Evolutionary conservation across 2,113 vertebrate genomes (phyloP), one percentile per base, ranked within the genome.

Genomic region (Mus pahari): DNA sequence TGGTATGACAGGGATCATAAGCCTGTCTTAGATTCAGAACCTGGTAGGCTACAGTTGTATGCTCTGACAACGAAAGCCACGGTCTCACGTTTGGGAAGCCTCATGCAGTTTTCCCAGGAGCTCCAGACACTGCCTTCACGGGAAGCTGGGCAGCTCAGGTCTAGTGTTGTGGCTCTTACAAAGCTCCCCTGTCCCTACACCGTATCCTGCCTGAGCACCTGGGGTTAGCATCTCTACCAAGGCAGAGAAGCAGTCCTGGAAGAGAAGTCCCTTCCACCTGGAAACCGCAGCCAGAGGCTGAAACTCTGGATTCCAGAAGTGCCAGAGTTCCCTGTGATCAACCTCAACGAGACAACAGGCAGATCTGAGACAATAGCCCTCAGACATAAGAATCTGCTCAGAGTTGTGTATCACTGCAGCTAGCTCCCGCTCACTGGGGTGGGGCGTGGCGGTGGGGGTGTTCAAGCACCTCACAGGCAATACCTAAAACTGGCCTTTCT

Each of bases 311-410:
- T 92, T 96, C 92, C 78, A 84, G 19, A 71, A 81, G 95, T 55
- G 95, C 60, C 75, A 39, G 48, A 64, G 89, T 70, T 88, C 20
- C 87, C 86, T 24, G 62, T 74, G 91, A 96, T 94, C 93, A 95
- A 86, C 92, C 93, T 86, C 84, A 36, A 88, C 0, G 64, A 95
- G 94, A 79, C 87, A 94, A 90, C 45, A 90, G 36, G 75, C 71
- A 66, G 96, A 75, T 88, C 36, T 33, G n/a, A 87, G 91, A 97
- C 95, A 96, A 95, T 78, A 90, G 68, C 75, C 83, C 42, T 60
- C 22, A 2, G 55, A 94, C 94, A 97, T 48, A 93, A 91, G 94
- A 66, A 94, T 94, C 86, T 81, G 93, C 89, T 97, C 92, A 92
- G 68, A 55, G 86, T 74, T 90, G 90, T 70, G 5, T 62, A 96